phyloP scores from a whole-genome alignment of 2,113 vertebrate species.

The Trogon melanurus region DNA sequence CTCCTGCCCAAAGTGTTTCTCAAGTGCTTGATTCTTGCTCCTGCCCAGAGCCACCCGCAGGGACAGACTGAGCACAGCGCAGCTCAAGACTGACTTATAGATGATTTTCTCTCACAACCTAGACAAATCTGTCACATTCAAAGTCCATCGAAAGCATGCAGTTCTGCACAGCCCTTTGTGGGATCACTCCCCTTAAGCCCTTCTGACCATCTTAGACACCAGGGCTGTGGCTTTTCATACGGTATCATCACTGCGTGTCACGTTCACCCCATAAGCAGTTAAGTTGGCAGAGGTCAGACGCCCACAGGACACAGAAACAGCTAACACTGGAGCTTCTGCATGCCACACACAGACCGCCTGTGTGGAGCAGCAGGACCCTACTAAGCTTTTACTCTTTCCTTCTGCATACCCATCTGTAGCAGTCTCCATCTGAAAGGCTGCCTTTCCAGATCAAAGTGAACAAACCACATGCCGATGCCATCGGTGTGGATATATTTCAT shows the following conservation, averaged over 20 bases:
- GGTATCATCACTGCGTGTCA: accelerated
- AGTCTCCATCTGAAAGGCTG: not conserved
- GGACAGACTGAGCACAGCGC: not conserved
- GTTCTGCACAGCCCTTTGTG: not conserved
- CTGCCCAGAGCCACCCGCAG: not conserved
- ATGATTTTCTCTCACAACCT: not conserved
- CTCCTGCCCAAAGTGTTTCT: not conserved
- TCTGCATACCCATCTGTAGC: not conserved
- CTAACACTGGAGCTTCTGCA: not conserved
- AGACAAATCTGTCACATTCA: not conserved
- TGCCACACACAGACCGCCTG: accelerated
- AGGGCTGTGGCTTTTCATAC: not conserved
- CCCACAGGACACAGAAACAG: not conserved
- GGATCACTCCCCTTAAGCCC: not conserved
- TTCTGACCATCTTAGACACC: not conserved
- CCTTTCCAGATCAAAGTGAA: not conserved
- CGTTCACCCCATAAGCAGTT: not conserved
- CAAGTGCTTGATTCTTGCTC: not conserved
- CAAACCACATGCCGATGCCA: not conserved
- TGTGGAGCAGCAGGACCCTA: not conserved
- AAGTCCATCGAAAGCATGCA: not conserved
- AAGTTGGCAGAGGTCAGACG: not conserved
- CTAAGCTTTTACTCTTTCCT: not conserved
- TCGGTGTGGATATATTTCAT: not conserved
- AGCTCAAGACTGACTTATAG: not conserved